Evolutionary conservation across 2,113 vertebrate genomes (phyloP).

Genomic region (Leucoraja erinaceus): DNA sequence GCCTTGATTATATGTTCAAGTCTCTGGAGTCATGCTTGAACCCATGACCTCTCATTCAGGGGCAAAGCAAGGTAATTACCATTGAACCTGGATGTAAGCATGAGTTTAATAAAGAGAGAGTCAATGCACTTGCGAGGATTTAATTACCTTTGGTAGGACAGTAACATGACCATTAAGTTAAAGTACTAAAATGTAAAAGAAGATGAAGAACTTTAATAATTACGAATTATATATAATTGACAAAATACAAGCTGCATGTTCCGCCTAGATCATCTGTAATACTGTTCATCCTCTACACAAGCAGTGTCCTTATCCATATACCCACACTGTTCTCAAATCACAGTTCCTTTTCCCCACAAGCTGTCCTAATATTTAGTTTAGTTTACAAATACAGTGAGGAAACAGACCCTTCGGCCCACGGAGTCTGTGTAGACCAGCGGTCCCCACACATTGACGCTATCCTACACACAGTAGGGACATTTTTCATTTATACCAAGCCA

Average conservation of each 20-base stretch:
- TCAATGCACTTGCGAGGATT: neutral
- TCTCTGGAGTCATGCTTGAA: neutral
- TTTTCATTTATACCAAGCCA: no score
- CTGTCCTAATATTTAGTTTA: neutral
- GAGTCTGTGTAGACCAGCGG: no score
- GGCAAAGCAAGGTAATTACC: neutral
- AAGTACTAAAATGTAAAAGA: neutral
- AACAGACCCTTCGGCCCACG: no score
- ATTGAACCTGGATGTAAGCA: neutral
- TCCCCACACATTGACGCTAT: no score
- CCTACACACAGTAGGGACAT: no score
- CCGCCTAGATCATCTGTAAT: neutral
- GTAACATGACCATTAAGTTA: neutral
- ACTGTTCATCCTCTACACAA: neutral
- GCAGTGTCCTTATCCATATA: neutral
- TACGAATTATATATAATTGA: neutral
- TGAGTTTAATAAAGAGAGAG: no score
- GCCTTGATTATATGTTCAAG: neutral
- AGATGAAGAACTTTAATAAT: neutral
- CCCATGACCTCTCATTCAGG: neutral
- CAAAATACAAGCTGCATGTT: neutral
- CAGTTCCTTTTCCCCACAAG: neutral
- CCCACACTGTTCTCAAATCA: neutral
- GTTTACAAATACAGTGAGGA: no score
- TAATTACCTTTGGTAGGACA: neutral